Base-by-base conservation (phyloP, 2,113 vertebrate species). In the Cynopterus brachyotis region DNA sequence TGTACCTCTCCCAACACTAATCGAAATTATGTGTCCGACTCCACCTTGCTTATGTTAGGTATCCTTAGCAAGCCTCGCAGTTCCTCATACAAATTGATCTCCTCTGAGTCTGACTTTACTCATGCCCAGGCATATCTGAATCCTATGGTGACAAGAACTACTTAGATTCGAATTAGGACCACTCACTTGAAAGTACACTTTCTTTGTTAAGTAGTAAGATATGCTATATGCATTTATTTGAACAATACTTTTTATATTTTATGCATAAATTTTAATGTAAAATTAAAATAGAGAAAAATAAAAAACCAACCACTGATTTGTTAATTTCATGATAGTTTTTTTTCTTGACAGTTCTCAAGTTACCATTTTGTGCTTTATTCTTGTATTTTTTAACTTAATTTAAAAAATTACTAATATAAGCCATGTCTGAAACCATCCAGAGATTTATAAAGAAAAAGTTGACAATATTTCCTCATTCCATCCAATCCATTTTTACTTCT, bases 191-290 rank as follows among this genome's bases (percentile, higher is more conserved):
- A 92, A 69, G 60, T 2, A 7, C 66, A n/a, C 9, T 59, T 35
- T 89, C 50, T 83, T 87, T 84, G 30, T 89, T 83, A 53, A 45
- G 55, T 87, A 30, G 22, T 83, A 45, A 70, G 69, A 87, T 37
- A 40, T 30, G 62, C 42, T 45, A 35, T n/a, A 42, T 85, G 53
- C 80, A 94, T 93, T 95, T 42, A 82, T 40, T 95, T 69, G 59
- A 60, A 75, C 26, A 84, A 35, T 42, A 26, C 73, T 95, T 95
- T 86, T 95, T 79, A 7, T 60, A 57, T 83, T 95, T 89, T 75
- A 75, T 37, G 69, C 17, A 85, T 83, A 47, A 0, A 35, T 67
- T 78, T 91, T 66, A 64, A 40, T 87, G 32, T 92, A 81, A 66
- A 91, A 40, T 19, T 92, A 81, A 66, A 50, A 16, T 84, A 50